Evolutionary conservation across 2,888 invertebrate genomes (phyloP).

Genomic region (Lepas anatifera): DNA sequence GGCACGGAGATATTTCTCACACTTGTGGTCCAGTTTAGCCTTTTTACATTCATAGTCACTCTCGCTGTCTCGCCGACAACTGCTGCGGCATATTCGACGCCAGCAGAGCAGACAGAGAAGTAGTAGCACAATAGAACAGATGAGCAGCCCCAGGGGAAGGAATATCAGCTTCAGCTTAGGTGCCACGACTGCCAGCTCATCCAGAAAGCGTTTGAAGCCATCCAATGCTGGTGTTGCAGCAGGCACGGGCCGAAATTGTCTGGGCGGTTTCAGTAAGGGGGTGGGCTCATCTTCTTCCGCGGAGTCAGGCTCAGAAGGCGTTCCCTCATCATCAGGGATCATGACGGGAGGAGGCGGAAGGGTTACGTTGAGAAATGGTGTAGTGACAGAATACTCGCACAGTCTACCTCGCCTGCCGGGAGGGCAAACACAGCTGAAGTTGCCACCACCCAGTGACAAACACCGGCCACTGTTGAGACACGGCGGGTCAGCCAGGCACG

Average conservation of each 20-base stretch:
- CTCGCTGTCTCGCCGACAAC: neutral
- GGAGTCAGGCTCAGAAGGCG: neutral
- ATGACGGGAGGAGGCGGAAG: neutral
- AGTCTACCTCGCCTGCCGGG: neutral
- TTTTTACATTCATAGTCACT: neutral
- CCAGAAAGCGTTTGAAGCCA: neutral
- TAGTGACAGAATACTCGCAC: neutral
- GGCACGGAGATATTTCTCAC: neutral
- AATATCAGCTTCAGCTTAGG: neutral
- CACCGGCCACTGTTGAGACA: neutral
- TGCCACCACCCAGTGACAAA: neutral
- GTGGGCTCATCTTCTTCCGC: neutral
- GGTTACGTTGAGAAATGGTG: neutral
- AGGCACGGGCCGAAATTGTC: neutral
- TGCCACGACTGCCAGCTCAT: neutral
- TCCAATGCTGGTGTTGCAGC: neutral
- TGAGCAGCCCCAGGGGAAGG: neutral
- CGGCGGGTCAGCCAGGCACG: conserved; percentile 6
- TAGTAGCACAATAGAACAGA: neutral
- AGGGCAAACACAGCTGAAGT: neutral
- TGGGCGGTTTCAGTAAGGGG: neutral
- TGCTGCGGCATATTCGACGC: neutral
- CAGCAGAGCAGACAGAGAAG: neutral
- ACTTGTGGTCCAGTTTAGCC: neutral
- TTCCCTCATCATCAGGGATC: neutral